Evolutionary conservation across 2,113 vertebrate genomes (phyloP), one percentile per base, ranked within the genome.

Genomic region (Hippocampus mohnikei): DNA sequence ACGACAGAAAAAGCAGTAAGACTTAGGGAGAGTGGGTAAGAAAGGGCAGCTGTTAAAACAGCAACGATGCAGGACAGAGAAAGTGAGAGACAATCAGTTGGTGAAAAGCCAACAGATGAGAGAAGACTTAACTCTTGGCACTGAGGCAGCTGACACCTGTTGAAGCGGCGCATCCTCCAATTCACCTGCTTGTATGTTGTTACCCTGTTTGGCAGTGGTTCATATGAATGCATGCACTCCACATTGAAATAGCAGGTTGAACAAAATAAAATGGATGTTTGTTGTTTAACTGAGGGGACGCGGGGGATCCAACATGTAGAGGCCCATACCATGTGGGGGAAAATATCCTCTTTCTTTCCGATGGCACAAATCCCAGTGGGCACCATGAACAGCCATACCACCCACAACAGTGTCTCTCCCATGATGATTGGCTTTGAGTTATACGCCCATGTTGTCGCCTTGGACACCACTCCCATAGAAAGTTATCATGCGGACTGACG

Each of bases 311-410:
- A 65, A 85, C 87, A 81, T 77, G 85, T 66, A 66, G 27, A 29
- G 65, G 27, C 41, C 48, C 48, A 27, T 16, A n/a, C 67, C 70
- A 68, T 40, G 62, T 15, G 52, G 33, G 40, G 44, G n/a, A 61
- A 85, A 85, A 84, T 80, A 79, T 74, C 64, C 44, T 59, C 33
- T 70, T 77, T 81, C 75, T 81, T 81, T 88, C 81, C 81, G 85
- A 70, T 78, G 80, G 85, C 81, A 85, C 53, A 59, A 66, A 64
- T 68, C 68, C 52, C 66, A 67, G 62, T 56, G 62, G 53, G 67
- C 67, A 69, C 40, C 62, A 74, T 72, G 71, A 83, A 85, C 73
- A 74, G 42, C 68, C 65, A 71, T 20, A 70, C 29, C 60, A 81
- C 72, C 72, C 75, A 78, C 70, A 74, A 76, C 70, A 81, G 81